Conservation (phyloP, 2,797 vertebrate species). For the Macrochelys suwanniensis region DNA sequence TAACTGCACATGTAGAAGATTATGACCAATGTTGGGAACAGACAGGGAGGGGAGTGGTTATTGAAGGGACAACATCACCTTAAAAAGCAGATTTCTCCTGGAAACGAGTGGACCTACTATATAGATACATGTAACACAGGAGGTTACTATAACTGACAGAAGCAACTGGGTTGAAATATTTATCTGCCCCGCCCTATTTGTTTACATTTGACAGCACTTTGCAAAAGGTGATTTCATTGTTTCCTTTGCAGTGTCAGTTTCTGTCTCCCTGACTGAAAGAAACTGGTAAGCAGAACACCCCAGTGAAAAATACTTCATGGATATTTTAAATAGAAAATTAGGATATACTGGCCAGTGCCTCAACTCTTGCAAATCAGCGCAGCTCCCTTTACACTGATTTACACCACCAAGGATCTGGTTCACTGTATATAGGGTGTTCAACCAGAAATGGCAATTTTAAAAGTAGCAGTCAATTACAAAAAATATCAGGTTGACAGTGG, state of each 20-base stretch:
- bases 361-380: neutral
- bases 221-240: neutral
- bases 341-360: neutral
- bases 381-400: neutral
- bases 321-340: neutral
- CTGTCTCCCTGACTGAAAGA: neutral
- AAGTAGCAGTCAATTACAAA: neutral
- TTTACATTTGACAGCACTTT: neutral
- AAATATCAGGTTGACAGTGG: neutral
- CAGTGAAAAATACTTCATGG: neutral
- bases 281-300: neutral
- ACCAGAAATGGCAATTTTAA: neutral
- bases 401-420: neutral
- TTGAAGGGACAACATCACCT: neutral
- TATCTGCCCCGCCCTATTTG: neutral
- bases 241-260: neutral
- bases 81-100: neutral
- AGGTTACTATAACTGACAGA: neutral
- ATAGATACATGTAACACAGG: rapidly evolving
- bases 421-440: neutral
- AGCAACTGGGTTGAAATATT: neutral
- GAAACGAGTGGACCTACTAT: neutral
- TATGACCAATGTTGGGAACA: neutral
- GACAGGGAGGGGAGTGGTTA: neutral
- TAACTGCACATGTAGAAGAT: neutral